A percentile compares a stretch with the other conserved stretches of the same genome.
These are phyloP conservation scores for Momotus momota DNA, from an alignment of 2,797 vertebrate species.

Conservation along the genomic window DNA sequence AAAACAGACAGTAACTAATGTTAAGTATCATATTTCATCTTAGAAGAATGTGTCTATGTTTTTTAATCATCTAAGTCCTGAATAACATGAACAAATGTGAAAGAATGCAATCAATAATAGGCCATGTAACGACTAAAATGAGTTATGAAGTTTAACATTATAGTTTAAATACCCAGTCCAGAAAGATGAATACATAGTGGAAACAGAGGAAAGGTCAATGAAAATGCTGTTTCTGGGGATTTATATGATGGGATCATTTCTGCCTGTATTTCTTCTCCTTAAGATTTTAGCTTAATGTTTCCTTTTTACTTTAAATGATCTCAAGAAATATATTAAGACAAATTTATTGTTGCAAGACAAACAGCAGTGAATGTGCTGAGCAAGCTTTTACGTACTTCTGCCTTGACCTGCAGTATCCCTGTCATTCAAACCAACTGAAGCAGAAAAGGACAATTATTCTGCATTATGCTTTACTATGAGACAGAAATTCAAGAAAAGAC, in stretches of 20 bases:
- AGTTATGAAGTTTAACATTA: background rate
- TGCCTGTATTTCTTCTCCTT: background rate
- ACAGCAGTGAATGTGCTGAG: background rate
- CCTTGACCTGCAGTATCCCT: background rate
- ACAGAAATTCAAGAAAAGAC: background rate
- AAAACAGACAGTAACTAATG: background rate
- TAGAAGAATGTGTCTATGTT: background rate
- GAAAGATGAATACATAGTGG: background rate
- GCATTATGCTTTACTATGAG: background rate
- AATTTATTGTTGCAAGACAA: background rate
- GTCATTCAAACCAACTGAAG: background rate
- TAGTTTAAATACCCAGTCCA: background rate
- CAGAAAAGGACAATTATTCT: background rate
- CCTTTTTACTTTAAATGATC: background rate
- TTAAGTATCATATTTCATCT: background rate
- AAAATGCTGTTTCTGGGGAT: background rate
- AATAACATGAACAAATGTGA: background rate
- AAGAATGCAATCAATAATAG: background rate
- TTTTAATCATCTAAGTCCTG: background rate
- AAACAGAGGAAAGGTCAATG: background rate
- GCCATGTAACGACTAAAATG: background rate
- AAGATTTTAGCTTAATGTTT: background rate
- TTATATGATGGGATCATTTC: background rate
- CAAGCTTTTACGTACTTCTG: conserved; percentile 1
- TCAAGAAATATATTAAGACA: background rate